Evolutionary conservation across 2,797 vertebrate genomes (phyloP).

Genomic region (Platyrinchus mystaceus): DNA sequence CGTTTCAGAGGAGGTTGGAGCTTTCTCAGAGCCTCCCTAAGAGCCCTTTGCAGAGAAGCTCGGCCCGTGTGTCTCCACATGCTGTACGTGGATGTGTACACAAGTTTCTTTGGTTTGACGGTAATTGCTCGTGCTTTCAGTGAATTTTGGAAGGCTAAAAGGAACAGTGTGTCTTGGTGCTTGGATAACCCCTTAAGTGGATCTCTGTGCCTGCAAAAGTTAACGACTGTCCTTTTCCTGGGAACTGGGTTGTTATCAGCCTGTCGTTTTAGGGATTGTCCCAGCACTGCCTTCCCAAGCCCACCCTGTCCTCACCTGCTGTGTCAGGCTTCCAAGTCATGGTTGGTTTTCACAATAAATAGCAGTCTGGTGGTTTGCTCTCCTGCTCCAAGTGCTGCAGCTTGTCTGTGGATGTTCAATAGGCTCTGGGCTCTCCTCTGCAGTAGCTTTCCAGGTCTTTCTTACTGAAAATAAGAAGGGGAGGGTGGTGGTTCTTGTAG

Average conservation of each 20-base stretch:
- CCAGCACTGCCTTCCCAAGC: not conserved
- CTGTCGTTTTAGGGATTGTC: not conserved
- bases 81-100: rapidly evolving
- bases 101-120: not conserved
- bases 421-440: not conserved
- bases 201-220: not conserved
- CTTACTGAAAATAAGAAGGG: not conserved
- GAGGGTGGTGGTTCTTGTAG: not conserved
- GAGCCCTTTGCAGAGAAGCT: not conserved
- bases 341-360: rapidly evolving
- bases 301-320: not conserved
- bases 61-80: not conserved
- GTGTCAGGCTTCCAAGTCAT: rapidly evolving
- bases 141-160: not conserved
- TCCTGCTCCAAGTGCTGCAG: not conserved
- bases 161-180: not conserved
- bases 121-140: not conserved
- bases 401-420: not conserved
- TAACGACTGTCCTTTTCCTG: not conserved
- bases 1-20: not conserved
- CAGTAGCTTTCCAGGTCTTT: not conserved
- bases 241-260: not conserved
- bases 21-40: not conserved
- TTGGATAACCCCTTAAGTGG: not conserved
- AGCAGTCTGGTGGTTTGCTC: not conserved